Base-by-base conservation (phyloP, 2,113 vertebrate genomes). In the Mustela nigripes region DNA sequence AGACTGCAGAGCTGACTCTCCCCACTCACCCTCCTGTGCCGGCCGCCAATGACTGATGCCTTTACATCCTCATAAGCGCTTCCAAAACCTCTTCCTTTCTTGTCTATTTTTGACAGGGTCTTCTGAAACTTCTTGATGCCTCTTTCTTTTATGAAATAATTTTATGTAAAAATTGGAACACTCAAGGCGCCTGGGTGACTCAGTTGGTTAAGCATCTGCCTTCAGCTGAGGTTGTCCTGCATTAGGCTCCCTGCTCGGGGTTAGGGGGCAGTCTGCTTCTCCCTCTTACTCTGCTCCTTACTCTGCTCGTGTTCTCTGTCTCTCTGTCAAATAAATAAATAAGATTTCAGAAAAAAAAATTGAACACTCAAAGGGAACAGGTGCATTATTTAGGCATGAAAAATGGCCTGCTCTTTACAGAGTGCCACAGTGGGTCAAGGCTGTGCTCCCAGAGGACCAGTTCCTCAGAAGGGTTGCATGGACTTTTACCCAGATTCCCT, bases 81-180 rank as follows among this genome's bases (percentile, higher is more conserved):
- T 58, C 33, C 33, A 11, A 22, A 69, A 53, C 33, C 53, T 48
- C 73, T 91, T 86, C 33, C 56, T 71, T 60, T 63, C 56, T 83
- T 48, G 36, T 39, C 63, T 42, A 7, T 86, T 96, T 82, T 22
- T 53, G 74, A 87, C 31, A 91, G 56, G 42, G 14, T 87, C 11
- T 92, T 42, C 33, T 82, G 58, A 97, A 94, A 53, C 39, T 93
- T 42, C 62, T 85, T 21, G 22, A 21, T 74, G 48, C 62, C 11
- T 89, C 65, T 88, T 73, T 71, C 50, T 19, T 87, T 85, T 65
- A 92, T 67, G 62, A 95, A 83, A 28, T 87, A 19, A 67, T 81
- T 97, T 95, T 63, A 67, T 56, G 45, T 50, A 93, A 95, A 95
- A 93, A 91, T 18, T 31, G 42, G 50, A 67, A 78, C 24, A 80